Evolutionary conservation across 2,888 invertebrate species (phyloP), one percentile per base, ranked within the genome.

Genomic region (Glomeris marginata): DNA sequence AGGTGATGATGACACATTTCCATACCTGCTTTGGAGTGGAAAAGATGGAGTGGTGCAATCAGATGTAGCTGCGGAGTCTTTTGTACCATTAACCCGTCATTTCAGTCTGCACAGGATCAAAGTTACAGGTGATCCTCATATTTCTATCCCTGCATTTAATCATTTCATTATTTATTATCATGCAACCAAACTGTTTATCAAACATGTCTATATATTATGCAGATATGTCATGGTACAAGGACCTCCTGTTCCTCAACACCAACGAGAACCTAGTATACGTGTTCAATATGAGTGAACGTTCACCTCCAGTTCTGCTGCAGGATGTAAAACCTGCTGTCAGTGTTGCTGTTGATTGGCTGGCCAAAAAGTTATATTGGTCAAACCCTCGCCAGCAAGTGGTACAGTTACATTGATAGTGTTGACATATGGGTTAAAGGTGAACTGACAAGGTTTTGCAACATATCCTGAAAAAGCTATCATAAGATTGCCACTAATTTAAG

Each of bases 261-360:
- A 82, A 82, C 57, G 76, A 76, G 21, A 80, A 81, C 1, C 76
- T 75, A 20, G 75, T 84, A 1, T 77, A 78, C 63, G 75, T 77
- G 70, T 81, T 80, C 61, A 82, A 85, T 60, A 73, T 76, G 10
- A 79, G 77, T 1, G 74, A 72, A 2, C 74, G 74, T 45, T 65
- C 70, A 41, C 71, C 56, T 0, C 51, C 72, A 46, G 76, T 71
- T 0, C 67, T 73, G 42, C 69, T 84, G 63, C 64, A 69, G 1
- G 77, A 79, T 62, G 74, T 84, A 66, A 76, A 78, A 52, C 78
- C 81, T 20, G 83, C 82, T 1, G 80, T 80, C 1, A 81, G 82
- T 59, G 73, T 91, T 47, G 84, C 86, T 0, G 81, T 87, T 13
- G 94, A 94, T 63, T 90, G 90, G 88, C 78, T 91, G 45, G 88